Evolutionary conservation across 2,113 vertebrate species (phyloP).

Genomic region (Corythornis madagascariensis): DNA sequence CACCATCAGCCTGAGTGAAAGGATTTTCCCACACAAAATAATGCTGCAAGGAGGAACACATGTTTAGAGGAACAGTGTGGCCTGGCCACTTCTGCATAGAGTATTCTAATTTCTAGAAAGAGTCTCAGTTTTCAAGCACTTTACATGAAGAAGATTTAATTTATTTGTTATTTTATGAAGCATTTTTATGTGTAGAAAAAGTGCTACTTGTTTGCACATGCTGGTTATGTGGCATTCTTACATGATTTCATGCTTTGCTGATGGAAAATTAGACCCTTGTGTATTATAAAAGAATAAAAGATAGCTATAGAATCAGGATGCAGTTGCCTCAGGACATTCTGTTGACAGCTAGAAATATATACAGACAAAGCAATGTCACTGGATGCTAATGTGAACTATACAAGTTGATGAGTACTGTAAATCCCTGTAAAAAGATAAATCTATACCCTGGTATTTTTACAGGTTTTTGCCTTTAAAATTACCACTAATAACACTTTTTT

Average conservation of each 20-base stretch:
- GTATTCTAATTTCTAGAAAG: slow-evolving; percentile 61
- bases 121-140: slow-evolving; percentile 59
- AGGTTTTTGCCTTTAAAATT: slow-evolving; percentile 57
- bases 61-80: slow-evolving; percentile 41
- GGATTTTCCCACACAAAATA: slow-evolving; percentile 29
- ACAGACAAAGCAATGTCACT: slow-evolving; percentile 89
- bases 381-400: slow-evolving; percentile 95
- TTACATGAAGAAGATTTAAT: slow-evolving; percentile 81
- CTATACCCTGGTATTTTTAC: slow-evolving; percentile 64
- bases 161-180: slow-evolving; percentile 90
- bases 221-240: slow-evolving; percentile 91
- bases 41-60: slow-evolving; percentile 2
- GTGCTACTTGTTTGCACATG: slow-evolving; percentile 83
- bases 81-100: background rate
- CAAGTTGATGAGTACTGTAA: slow-evolving; percentile 85
- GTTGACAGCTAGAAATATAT: slow-evolving; percentile 95
- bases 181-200: slow-evolving; percentile 82
- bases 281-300: slow-evolving; percentile 90
- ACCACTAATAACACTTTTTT: background rate
- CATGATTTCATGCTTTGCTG: slow-evolving; percentile 97
- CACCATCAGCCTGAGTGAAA: slow-evolving; percentile 39
- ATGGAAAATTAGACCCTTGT: slow-evolving; percentile 95
- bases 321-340: slow-evolving; percentile 95
- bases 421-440: slow-evolving; percentile 80
- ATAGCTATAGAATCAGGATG: slow-evolving; percentile 86